A percentile compares a stretch with the other conserved stretches of the same genome.
phyloP scores from a whole-genome alignment of 2,113 vertebrate genomes.

The Rhabdornis inornatus region DNA sequence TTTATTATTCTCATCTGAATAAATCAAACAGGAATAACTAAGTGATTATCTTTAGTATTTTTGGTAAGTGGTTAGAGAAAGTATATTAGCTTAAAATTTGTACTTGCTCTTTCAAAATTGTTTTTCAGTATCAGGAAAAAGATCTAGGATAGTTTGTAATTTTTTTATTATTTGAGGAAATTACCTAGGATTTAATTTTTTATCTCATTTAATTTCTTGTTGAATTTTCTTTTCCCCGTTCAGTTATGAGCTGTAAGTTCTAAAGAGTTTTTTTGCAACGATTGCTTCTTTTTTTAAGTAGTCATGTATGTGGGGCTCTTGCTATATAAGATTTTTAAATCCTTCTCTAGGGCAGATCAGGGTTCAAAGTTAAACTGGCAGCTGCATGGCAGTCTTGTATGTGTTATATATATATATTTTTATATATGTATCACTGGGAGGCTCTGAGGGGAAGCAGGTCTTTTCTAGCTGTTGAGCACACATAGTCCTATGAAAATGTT shows the following conservation, averaged over 20 bases:
- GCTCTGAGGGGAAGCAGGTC: neutral
- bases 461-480: neutral
- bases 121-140: neutral
- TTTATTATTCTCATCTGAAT: neutral
- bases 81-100: neutral
- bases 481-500: neutral
- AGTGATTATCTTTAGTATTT: neutral
- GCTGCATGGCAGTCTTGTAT: neutral
- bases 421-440: neutral
- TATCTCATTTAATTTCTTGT: neutral
- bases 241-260: neutral
- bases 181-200: neutral
- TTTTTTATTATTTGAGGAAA: neutral
- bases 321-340: neutral
- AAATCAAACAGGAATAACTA: neutral
- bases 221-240: neutral
- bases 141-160: neutral
- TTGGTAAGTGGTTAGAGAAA: neutral
- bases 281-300: neutral
- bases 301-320: neutral
- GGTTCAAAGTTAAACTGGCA: neutral
- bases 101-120: neutral
- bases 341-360: neutral
- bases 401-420: accelerated
- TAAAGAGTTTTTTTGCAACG: neutral